These are phyloP conservation scores for Caenorhabditis panamensis DNA, from an alignment of 2,888 invertebrate genomes.

Conservation along the genomic window DNA sequence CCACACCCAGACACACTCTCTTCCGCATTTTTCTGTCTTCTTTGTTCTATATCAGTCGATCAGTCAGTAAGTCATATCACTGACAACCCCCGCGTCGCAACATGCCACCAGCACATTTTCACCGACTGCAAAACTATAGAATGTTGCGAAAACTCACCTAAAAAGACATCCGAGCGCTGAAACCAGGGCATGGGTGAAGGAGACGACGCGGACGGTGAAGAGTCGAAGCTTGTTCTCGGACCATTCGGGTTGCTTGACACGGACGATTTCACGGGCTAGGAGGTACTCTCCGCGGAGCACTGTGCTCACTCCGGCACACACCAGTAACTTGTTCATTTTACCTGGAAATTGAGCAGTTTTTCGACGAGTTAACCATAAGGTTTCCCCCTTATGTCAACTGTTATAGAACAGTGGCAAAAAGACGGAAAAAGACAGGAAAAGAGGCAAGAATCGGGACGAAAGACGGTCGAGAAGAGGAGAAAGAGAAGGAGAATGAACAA, in stretches of 20 bases:
- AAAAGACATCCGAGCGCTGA: conserved; percentile 69
- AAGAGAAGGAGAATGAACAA: neutral
- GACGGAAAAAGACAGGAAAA: neutral
- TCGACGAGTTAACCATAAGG: no score
- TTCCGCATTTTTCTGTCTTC: no score
- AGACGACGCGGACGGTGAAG: conserved; percentile 73
- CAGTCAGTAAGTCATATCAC: no score
- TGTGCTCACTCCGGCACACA: conserved; percentile 54
- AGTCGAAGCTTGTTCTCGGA: conserved; percentile 63
- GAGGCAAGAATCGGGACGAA: neutral
- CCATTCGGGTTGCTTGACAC: conserved; percentile 63
- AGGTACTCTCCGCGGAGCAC: conserved; percentile 67
- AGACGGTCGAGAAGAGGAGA: neutral
- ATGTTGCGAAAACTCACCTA: conserved; percentile 53
- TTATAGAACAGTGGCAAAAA: neutral
- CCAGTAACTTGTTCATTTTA: conserved; percentile 57
- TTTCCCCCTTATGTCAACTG: no score
- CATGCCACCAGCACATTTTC: conserved; percentile 6
- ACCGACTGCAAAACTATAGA: neutral
- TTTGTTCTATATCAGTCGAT: no score
- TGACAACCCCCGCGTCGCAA: neutral
- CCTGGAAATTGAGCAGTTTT: no score
- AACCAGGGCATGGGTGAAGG: conserved; percentile 71
- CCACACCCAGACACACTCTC: no score
- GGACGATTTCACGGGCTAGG: conserved; percentile 54